Conservation (phyloP, 1,140 invertebrate genomes). For the Zaprionus inermis region DNA sequence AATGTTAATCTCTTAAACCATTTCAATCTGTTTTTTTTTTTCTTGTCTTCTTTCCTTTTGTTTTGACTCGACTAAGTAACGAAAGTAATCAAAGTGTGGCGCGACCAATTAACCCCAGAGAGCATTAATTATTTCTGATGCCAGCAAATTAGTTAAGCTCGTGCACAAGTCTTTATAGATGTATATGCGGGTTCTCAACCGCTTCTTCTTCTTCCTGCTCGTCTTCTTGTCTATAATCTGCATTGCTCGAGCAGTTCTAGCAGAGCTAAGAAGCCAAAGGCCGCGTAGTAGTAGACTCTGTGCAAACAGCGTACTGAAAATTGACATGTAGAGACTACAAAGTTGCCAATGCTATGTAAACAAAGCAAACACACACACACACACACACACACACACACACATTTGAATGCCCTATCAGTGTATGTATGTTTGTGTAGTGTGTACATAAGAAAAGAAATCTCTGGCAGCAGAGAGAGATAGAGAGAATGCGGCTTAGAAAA, state of each 20-base stretch:
- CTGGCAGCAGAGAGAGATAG: background rate
- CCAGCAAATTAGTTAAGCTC: conserved; percentile 53
- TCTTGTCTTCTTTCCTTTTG: background rate
- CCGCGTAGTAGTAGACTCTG: conserved; percentile 7
- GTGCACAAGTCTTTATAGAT: background rate
- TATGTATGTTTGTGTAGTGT: conserved; percentile 9
- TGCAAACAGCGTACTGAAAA: conserved; percentile 43
- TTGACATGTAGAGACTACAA: conserved; percentile 43
- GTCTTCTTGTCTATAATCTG: conserved; percentile 6
- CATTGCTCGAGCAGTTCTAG: background rate
- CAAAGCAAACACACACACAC: conserved; percentile 16
- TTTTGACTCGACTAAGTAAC: conserved; percentile 8
- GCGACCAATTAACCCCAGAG: conserved; percentile 6
- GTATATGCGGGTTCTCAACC: background rate
- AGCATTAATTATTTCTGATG: conserved; percentile 49
- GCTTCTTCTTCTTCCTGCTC: background rate
- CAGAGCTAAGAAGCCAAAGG: conserved; percentile 22
- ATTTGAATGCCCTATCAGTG: background rate
- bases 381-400: conserved; percentile 11
- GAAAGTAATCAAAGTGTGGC: conserved; percentile 28
- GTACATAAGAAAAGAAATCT: conserved; percentile 45
- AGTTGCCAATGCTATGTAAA: conserved; percentile 36
- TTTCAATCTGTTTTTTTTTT: background rate
- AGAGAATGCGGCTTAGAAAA: conserved; percentile 45
- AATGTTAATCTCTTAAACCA: background rate